Base-by-base conservation (phyloP, 2,113 vertebrate species). In the Ptyas mucosa region DNA sequence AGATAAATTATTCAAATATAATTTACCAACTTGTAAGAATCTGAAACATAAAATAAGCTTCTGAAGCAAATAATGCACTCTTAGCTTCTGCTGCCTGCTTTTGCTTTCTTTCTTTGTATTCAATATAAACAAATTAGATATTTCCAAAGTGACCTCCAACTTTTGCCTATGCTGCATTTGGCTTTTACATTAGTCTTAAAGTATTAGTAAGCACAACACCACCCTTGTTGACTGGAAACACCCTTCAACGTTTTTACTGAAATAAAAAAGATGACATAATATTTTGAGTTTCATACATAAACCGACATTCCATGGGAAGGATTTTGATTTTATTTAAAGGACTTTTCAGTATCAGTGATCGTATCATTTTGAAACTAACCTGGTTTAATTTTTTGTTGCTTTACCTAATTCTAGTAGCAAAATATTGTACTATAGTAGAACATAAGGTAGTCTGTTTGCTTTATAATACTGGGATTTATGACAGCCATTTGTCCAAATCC, bases 161-260 rank as follows among this genome's bases (percentile, higher is more conserved):
- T 92, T 93, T 61, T 94, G 91, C 93, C 93, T 93, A 94, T 95
- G 94, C 90, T 95, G 92, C 94, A 95, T 93, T 95, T 90, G 88
- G 51, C 91, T 94, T 93, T 92, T 93, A 93, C 43, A 88, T 93
- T 88, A 34, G 52, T 92, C 81, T 54, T 88, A 89, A 81, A 92
- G 54, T 96, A 96, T 97, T 95, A 96, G 95, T 95, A 96, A 96
- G 95, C 95, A 97, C 90, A 97, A 97, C 97, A 97, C 61, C 91
- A 88, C 12, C 8, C 0, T 1, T 97, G 95, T 97, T 97, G 97
- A 97, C 96, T 97, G 57, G 94, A 96, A 97, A 97, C 96, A 97
- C 57, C 55, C 91, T 93, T 46, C 69, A 95, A 93, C 89, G 93
- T 94, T 95, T 95, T 94, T 94, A 95, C 95, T 96, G 93, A 97